These are phyloP conservation scores for Natrix natrix DNA, from an alignment of 2,797 vertebrate species.

Conservation along the genomic window DNA sequence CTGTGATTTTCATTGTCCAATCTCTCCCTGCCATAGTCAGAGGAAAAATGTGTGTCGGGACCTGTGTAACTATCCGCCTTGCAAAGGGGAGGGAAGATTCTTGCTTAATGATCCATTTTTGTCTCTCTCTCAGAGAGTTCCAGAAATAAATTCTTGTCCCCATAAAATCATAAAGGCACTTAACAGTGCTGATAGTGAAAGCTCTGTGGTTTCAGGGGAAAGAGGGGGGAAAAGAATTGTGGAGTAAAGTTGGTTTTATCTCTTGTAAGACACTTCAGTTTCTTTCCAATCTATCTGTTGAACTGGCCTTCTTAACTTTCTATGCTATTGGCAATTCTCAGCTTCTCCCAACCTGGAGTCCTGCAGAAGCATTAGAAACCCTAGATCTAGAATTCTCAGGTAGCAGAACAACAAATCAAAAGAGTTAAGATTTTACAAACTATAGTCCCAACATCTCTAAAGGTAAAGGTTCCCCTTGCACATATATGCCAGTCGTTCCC, in stretches of 20 bases:
- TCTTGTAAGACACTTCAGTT: not conserved
- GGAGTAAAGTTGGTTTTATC: not conserved
- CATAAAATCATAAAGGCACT: slow-evolving; percentile 11
- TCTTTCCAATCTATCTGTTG: not conserved
- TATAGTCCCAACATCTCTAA: too few relatives aligned
- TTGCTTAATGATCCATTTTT: slow-evolving; percentile 1
- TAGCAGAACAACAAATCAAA: not conserved
- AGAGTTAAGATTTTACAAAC: not conserved
- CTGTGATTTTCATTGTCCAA: not conserved
- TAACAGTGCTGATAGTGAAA: not conserved
- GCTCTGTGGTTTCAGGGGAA: not conserved
- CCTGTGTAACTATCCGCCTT: not conserved
- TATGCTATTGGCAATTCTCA: not conserved
- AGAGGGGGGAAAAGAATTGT: not conserved
- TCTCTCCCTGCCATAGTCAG: not conserved
- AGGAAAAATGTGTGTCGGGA: not conserved
- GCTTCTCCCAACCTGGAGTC: not conserved
- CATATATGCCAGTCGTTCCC: too few relatives aligned
- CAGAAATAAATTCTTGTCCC: not conserved
- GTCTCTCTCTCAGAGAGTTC: not conserved
- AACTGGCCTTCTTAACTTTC: not conserved
- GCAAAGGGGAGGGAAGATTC: not conserved
- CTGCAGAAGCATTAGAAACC: not conserved
- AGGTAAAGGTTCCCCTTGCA: too few relatives aligned
- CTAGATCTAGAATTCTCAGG: not conserved